A percentile compares a stretch with the other conserved stretches of the same genome.
phyloP scores from a whole-genome alignment of 2,888 invertebrate species.

The Heliconius aoede region DNA sequence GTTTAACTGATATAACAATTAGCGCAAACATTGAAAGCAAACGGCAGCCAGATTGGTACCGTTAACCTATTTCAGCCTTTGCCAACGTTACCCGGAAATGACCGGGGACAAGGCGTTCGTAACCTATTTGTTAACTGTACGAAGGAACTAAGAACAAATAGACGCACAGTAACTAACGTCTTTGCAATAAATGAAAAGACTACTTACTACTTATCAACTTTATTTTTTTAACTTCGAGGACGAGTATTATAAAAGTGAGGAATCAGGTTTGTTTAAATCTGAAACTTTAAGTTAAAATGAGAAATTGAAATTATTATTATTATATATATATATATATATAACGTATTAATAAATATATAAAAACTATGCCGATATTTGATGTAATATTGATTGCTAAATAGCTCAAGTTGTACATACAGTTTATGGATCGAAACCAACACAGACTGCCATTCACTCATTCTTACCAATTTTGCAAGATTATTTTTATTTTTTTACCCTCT shows the following conservation, averaged over 20 bases:
- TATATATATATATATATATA: too few relatives aligned
- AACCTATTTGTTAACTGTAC: conserved; percentile 44
- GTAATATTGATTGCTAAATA: too few relatives aligned
- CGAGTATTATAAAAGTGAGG: background rate
- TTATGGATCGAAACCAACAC: background rate
- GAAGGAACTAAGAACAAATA: conserved; percentile 12
- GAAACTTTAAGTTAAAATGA: background rate
- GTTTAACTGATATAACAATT: conserved; percentile 15
- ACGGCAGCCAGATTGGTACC: conserved; percentile 58
- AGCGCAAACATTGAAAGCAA: conserved; percentile 41
- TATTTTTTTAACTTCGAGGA: background rate
- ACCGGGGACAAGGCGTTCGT: conserved; percentile 49
- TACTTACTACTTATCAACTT: background rate
- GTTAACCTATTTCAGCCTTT: conserved; percentile 67
- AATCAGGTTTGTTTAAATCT: background rate
- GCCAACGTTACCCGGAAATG: conserved; percentile 66
- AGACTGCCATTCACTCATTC: background rate
- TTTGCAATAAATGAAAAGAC: conserved; percentile 4
- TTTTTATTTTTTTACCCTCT: background rate
- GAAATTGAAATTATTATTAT: too few relatives aligned
- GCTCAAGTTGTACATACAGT: background rate
- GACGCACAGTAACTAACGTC: background rate
- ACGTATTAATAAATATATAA: too few relatives aligned
- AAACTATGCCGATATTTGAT: too few relatives aligned
- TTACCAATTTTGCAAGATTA: background rate